Percentiles rank a stretch among this genome's conserved stretches.
Conservation (phyloP, 2,797 vertebrate genomes). For the Crocodylus rhombifer region DNA sequence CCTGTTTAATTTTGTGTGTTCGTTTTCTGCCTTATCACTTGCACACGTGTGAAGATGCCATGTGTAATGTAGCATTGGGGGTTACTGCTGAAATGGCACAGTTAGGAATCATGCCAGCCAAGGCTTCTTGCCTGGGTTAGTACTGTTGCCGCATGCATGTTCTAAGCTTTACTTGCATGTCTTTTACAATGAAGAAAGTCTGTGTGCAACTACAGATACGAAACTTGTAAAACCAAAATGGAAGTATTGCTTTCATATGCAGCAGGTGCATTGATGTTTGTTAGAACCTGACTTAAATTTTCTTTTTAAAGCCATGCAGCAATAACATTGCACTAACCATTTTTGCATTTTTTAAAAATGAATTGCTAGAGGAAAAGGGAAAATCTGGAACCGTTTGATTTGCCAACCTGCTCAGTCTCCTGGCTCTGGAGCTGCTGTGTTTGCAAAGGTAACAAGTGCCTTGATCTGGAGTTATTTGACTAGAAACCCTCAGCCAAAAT, state of each 20-base stretch:
- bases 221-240: not conserved
- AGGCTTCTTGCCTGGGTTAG: too few relatives aligned
- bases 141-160: not conserved
- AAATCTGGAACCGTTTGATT: not conserved
- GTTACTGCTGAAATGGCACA: not conserved
- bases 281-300: not conserved
- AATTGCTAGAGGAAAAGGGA: not conserved
- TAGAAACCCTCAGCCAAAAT: not conserved
- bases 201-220: not conserved
- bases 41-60: not conserved
- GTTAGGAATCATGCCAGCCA: not conserved
- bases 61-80: not conserved
- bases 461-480: not conserved
- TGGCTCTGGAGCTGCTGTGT: not conserved
- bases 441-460: not conserved
- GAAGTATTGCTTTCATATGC: not conserved
- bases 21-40: not conserved
- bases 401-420: not conserved
- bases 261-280: accelerated
- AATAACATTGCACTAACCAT: not conserved
- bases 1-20: accelerated
- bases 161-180: not conserved
- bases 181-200: not conserved
- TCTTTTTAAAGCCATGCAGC: too few relatives aligned
- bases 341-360: not conserved